These are phyloP conservation scores for Achlya flavicornis DNA, from an alignment of 2,888 invertebrate genomes.

Conservation along the genomic window DNA sequence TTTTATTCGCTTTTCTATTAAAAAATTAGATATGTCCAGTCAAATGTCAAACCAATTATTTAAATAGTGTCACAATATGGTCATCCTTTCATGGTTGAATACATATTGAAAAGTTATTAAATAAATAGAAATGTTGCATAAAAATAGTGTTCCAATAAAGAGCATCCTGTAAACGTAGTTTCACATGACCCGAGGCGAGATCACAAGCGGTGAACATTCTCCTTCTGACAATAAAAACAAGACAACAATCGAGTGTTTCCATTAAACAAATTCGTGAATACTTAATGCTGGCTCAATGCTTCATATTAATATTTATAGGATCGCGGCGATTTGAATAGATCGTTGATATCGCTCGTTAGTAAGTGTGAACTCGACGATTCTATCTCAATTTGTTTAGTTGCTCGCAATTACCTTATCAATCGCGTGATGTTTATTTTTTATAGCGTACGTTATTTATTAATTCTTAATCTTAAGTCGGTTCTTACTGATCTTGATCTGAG, in stretches of 20 bases:
- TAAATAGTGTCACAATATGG: slow-evolving; percentile 2
- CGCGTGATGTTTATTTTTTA: slow-evolving; percentile 27
- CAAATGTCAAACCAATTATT: slow-evolving; percentile 12
- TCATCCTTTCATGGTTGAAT: not conserved
- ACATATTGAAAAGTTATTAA: not conserved
- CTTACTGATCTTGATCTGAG: slow-evolving; percentile 6
- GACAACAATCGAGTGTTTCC: slow-evolving; percentile 68
- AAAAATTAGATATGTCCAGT: slow-evolving; percentile 8
- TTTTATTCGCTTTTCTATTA: slow-evolving; percentile 12
- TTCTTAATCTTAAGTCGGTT: not conserved
- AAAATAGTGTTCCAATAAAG: slow-evolving; percentile 18
- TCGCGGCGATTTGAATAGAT: slow-evolving; percentile 74
- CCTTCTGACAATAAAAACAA: slow-evolving; percentile 66
- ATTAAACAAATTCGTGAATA: slow-evolving; percentile 80
- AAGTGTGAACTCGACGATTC: slow-evolving; percentile 48
- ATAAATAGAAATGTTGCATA: slow-evolving; percentile 13
- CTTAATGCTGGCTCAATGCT: slow-evolving; percentile 63
- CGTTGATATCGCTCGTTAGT: slow-evolving; percentile 65
- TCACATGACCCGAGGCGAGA: slow-evolving; percentile 68
- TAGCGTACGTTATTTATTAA: slow-evolving; percentile 9
- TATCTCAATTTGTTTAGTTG: slow-evolving; percentile 60
- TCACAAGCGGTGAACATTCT: slow-evolving; percentile 44
- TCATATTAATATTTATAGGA: slow-evolving; percentile 78
- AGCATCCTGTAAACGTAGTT: slow-evolving; percentile 60
- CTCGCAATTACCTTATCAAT: slow-evolving; percentile 72